These are phyloP conservation scores for Herpailurus yagouaroundi DNA, from an alignment of 2,113 vertebrate genomes.

Conservation along the genomic window DNA sequence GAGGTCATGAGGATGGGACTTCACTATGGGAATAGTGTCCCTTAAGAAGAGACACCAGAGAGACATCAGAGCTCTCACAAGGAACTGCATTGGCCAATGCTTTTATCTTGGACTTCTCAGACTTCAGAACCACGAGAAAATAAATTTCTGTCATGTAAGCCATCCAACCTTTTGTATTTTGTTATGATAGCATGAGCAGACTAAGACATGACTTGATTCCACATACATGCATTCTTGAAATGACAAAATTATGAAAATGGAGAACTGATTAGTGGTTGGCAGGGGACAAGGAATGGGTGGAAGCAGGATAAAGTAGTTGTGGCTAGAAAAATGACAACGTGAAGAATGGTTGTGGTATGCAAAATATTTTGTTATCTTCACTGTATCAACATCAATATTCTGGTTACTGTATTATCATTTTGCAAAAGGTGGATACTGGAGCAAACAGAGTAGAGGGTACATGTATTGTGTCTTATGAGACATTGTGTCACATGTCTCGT, in stretches of 20 bases:
- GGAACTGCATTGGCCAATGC: not conserved
- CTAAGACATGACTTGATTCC: not conserved
- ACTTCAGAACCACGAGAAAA: not conserved
- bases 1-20: not conserved
- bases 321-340: not conserved
- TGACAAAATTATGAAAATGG: not conserved
- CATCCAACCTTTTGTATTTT: not conserved
- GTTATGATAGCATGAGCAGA: not conserved
- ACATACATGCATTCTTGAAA: not conserved
- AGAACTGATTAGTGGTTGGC: not conserved
- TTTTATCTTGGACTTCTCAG: not conserved
- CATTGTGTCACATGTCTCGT: too few relatives aligned
- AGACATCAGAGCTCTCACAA: not conserved
- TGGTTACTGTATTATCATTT: not conserved
- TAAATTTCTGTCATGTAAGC: not conserved
- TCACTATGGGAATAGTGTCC: not conserved
- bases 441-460: not conserved
- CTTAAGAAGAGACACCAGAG: not conserved
- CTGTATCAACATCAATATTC: not conserved
- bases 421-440: not conserved
- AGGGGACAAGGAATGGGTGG: not conserved
- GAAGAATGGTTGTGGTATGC: not conserved
- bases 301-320: not conserved
- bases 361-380: not conserved
- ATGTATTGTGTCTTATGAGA: not conserved